phyloP scores from a whole-genome alignment of 1,140 invertebrate species.

The Cephus cinctus region DNA sequence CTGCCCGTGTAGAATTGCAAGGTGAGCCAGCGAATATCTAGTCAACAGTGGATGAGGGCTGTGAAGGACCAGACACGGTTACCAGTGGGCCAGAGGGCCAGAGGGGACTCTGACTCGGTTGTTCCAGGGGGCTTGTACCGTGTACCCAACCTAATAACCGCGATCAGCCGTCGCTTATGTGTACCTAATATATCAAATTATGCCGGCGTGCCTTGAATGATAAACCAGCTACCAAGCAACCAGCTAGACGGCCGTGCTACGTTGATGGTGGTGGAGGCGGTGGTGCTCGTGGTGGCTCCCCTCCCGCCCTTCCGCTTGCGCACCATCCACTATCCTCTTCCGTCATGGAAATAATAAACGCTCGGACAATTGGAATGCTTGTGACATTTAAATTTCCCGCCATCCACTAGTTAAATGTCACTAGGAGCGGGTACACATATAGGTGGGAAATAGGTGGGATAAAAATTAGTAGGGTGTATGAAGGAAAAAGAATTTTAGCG shows the following conservation, averaged over 20 bases:
- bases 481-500: too few species aligned
- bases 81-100: constrained; percentile 1
- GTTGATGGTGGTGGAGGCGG: too few species aligned
- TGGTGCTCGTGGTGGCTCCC: background rate
- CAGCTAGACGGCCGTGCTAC: background rate
- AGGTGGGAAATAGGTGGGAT: too few species aligned
- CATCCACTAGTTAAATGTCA: too few species aligned
- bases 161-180: constrained; percentile 53
- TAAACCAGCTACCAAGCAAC: constrained; percentile 23
- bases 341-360: too few species aligned
- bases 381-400: too few species aligned
- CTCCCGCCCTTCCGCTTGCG: background rate
- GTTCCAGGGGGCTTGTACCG: constrained; percentile 32
- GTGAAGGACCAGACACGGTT: constrained; percentile 6
- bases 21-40: too few species aligned
- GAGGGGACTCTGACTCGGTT: constrained; percentile 32
- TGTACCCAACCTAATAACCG: constrained; percentile 52
- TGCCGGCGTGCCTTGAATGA: constrained; percentile 47
- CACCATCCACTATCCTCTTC: background rate
- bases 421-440: too few species aligned
- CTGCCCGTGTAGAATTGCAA: constrained; percentile 28
- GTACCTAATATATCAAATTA: constrained; percentile 54
- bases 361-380: too few species aligned
- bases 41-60: constrained; percentile 10
- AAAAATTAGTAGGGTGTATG: too few species aligned